Evolutionary conservation across 92 coral and sea anemone species (phyloP), one percentile per base, ranked within the genome.

Genomic region (Porites rus): DNA sequence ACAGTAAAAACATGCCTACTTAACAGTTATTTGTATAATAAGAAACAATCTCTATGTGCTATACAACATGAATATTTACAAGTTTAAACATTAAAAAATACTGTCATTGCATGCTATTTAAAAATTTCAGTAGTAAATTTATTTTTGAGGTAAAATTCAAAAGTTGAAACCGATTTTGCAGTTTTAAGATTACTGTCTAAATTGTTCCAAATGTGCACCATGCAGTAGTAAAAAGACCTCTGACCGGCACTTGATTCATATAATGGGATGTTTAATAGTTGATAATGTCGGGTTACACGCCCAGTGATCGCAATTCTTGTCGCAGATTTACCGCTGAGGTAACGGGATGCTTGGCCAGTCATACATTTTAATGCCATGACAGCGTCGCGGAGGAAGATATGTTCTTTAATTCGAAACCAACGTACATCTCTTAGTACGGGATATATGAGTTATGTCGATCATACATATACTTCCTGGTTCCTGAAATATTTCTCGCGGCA

Each of bases 241-340:
- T 62, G 66, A 13, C 14, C 6, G 66, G 66, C 66, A 62, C 66
- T 62, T n/a, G 66, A 62, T 2, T 62, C 5, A 3, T 22, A 13
- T 13, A 62, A 62, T 13, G 66, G 66, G 1, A 62, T 62, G 66
- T 62, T 62, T 13, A 62, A n/a, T 62, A 62, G 14, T 1, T 62
- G 14, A 62, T 1, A 62, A 1, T n/a, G 1, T 13, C 66, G 66
- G 66, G 66, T 62, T n/a, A 62, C 19, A 62, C 66, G 66, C 66
- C 66, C 19, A 13, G 16, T n/a, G 66, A 62, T 62, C 66, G 66
- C 66, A 62, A n/a, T 62, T 62, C 66, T 62, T 62, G 66, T 62
- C 66, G 66, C 5, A 13, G 1, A 62, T 62, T 62, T 1, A n/a
- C 5, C 66, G 66, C 66, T 1, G 66, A 62, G 66, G 19, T n/a